Evolutionary conservation across 35 echinoderm and acorn worm genomes (phyloP).

Genomic region (Apostichopus japonicus): DNA sequence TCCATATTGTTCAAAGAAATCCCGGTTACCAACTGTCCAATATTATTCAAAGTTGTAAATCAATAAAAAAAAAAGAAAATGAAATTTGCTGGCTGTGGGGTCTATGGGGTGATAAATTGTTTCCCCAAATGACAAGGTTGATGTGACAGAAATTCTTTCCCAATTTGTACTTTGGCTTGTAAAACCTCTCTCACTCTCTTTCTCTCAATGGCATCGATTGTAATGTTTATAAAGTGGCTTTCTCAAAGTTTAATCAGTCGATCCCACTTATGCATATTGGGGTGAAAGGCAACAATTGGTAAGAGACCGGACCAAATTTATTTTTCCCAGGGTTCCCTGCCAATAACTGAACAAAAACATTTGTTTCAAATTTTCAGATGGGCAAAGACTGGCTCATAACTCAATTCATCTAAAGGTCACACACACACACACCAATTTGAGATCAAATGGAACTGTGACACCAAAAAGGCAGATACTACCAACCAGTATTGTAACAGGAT

Average conservation of each 20-base stretch:
- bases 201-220: not conserved
- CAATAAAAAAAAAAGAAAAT: slow-evolving; percentile 31
- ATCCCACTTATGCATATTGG: not conserved
- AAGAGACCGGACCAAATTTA: not conserved
- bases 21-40: not conserved
- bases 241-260: not conserved
- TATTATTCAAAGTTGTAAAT: slow-evolving; percentile 35
- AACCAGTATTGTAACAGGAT: not conserved
- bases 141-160: not conserved
- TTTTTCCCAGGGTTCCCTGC: not conserved
- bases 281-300: not conserved
- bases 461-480: not conserved
- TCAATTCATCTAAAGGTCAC: too few relatives aligned
- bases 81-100: not conserved
- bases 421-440: too few relatives aligned
- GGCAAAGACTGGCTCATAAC: too few relatives aligned
- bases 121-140: slow-evolving; percentile 28
- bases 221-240: not conserved
- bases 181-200: not conserved
- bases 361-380: not conserved
- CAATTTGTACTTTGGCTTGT: not conserved
- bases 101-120: slow-evolving; percentile 31
- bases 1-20: not conserved
- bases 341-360: not conserved
- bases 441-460: too few relatives aligned